Percentiles rank a stretch among this genome's conserved stretches.
Conservation (phyloP, 1,140 invertebrate genomes). For the Lordiphosa mommai region DNA sequence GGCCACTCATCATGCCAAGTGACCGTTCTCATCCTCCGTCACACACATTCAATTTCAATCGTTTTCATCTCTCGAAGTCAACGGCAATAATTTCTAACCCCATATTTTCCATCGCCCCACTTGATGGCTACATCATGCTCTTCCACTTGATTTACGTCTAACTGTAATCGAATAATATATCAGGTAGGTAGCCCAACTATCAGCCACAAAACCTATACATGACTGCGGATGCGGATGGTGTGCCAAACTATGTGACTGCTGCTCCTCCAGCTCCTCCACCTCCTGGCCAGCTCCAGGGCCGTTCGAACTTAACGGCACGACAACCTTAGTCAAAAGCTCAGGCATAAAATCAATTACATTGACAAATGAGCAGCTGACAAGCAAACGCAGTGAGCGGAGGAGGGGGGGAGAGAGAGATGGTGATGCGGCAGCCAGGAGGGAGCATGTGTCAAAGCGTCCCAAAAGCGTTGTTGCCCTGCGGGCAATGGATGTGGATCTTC, state of each 20-base stretch:
- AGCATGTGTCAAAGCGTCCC: conserved; percentile 50
- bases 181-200: conserved; percentile 45
- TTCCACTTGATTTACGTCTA: conserved; percentile 77
- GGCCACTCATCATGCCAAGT: neutral
- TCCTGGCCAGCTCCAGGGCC: neutral
- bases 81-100: conserved; percentile 17
- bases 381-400: conserved; percentile 20
- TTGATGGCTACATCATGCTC: conserved; percentile 70
- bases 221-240: conserved; percentile 10
- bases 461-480: conserved; percentile 48
- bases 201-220: conserved; percentile 35
- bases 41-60: conserved; percentile 12
- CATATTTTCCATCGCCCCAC: conserved; percentile 5
- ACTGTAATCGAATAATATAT: conserved; percentile 76
- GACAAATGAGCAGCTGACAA: conserved; percentile 77
- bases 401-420: neutral
- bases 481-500: conserved; percentile 19
- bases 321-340: conserved; percentile 68
- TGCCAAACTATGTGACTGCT: neutral
- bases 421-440: conserved; percentile 4
- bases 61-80: conserved; percentile 42
- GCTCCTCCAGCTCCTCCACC: neutral
- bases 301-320: conserved; percentile 29
- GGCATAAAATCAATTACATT: conserved; percentile 78
- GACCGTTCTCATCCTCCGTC: conserved; percentile 1